phyloP scores from a whole-genome alignment of 2,797 vertebrate species.

The Anas bahamensis region DNA sequence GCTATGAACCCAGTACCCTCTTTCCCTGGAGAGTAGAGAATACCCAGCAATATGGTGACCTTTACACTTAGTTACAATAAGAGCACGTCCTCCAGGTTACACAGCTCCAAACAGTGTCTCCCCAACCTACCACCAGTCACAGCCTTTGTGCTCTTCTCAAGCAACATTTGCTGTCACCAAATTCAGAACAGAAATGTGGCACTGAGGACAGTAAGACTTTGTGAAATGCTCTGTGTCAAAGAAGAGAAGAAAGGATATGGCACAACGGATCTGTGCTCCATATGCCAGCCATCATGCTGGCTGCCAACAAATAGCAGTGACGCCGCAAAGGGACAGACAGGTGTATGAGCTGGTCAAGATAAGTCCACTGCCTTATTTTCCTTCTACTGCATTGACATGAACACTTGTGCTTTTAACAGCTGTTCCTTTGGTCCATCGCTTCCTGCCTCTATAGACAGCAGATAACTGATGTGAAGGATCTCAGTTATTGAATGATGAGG shows the following conservation, averaged over 20 bases:
- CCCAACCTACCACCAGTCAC: neutral
- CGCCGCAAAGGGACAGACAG: neutral
- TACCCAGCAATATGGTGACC: neutral
- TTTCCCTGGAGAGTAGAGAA: neutral
- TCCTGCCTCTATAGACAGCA: neutral
- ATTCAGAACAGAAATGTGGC: neutral
- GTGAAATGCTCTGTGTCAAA: neutral
- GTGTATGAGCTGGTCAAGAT: neutral
- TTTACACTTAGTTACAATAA: neutral
- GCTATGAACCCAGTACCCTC: neutral
- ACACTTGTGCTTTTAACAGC: neutral
- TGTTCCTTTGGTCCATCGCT: neutral
- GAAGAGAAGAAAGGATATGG: neutral
- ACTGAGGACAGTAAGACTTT: neutral
- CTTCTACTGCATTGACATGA: neutral
- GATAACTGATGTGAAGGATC: neutral
- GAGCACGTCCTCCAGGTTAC: neutral
- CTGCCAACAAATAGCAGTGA: neutral
- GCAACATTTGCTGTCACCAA: constrained; percentile 7
- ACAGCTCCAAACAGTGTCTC: neutral
- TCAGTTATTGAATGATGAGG: neutral
- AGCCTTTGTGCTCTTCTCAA: neutral
- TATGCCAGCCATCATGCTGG: accelerated
- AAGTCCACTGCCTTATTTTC: neutral
- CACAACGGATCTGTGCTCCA: neutral